Evolutionary conservation across 1,140 invertebrate genomes (phyloP), one percentile per base, ranked within the genome.

Genomic region (Macrosteles quadrilineatus): DNA sequence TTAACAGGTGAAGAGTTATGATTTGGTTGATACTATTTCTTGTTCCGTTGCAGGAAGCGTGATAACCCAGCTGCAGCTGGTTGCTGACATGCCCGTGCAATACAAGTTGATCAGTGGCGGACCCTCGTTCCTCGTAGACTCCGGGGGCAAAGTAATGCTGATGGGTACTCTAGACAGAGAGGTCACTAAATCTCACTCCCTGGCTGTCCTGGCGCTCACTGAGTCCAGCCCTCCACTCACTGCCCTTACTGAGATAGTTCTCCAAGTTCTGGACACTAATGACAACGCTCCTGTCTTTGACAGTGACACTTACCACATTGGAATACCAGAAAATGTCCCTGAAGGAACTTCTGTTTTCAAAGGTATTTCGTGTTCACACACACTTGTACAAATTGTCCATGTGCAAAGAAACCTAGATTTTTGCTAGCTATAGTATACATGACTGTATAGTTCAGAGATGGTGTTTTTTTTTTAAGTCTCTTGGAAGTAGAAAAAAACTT

Each of bases 231-330:
- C 92, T 29, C 85, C 89, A 4, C 80, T 93, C 2, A 90, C 87
- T 19, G 86, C 88, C 0, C 84, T 93, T 57, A 86, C 88, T n/a
- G 87, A 90, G 79, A 88, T 96, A 69, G 83, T 86, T 1, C 83
- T 97, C 36, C 89, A 91, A 75, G 89, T 98, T 27, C 81, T 93
- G 53, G 95, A 98, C 79, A 91, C 94, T 72, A 97, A 98, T 79
- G 95, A 98, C 80, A 92, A 97, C 78, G 84, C 87, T 27, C 96
- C 96, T 0, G 83, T 86, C 70, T 97, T 97, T 81, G 91, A 96
- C 78, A 94, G 90, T 75, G 88, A 87, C 74, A 87, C 89, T 0
- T 97, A 97, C 80, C 83, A 84, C 50, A 82, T 92, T 2, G 86
- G 83, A 62, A 78, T 97, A 0, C 90, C 91, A 0, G 95, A 97